Percentiles rank a stretch among this genome's conserved stretches.
Conservation (phyloP, 2,888 invertebrate species). For the Aleiodes testaceus region DNA sequence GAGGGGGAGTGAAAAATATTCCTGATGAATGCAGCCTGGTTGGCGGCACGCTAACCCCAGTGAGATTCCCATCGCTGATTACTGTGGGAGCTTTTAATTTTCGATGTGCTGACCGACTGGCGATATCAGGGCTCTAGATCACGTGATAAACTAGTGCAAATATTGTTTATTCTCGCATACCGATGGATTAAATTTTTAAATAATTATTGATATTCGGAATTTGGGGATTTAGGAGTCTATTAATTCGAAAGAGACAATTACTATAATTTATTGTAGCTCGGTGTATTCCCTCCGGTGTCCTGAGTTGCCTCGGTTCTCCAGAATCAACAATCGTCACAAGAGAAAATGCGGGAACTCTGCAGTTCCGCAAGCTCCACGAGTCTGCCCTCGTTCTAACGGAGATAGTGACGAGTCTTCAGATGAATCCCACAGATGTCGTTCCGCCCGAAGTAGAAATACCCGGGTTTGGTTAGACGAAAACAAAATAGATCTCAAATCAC, state of each 20-base stretch:
- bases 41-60: conserved; percentile 67
- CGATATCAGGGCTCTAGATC: conserved; percentile 6
- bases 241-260: background rate
- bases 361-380: conserved; percentile 1
- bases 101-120: conserved; percentile 41
- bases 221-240: background rate
- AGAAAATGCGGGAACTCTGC: background rate
- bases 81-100: conserved; percentile 42
- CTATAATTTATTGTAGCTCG: conserved; percentile 9
- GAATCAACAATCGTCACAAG: background rate
- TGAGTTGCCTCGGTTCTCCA: background rate
- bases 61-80: conserved; percentile 54
- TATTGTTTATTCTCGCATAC: conserved; percentile 14
- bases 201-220: too few relatives aligned
- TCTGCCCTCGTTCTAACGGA: conserved; percentile 24
- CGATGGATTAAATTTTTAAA: conserved; percentile 1
- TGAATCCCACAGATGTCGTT: conserved; percentile 54
- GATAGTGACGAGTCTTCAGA: conserved; percentile 45
- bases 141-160: conserved; percentile 39
- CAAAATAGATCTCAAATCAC: background rate
- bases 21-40: conserved; percentile 54
- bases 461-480: conserved; percentile 5
- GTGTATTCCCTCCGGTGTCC: conserved; percentile 6
- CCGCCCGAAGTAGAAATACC: background rate
- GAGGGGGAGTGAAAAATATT: conserved; percentile 56